Conservation (phyloP, 2,888 invertebrate genomes). For the Melieria picta region DNA sequence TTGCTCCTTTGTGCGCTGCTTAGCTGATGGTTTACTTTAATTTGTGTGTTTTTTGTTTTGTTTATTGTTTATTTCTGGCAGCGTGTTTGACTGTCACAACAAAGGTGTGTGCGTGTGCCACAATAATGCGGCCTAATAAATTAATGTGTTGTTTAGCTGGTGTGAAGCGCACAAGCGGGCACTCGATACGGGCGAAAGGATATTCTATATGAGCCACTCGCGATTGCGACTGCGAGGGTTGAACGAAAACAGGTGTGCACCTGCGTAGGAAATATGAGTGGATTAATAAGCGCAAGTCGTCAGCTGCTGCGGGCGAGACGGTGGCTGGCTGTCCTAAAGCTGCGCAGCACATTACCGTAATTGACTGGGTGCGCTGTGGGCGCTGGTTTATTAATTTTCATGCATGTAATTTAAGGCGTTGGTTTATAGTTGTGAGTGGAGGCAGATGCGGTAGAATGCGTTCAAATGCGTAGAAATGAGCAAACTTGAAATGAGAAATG, state of each 20-base stretch:
- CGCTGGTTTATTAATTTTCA: no score
- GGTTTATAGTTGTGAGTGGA: no score
- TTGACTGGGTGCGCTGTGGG: no score
- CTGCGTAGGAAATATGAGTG: no score
- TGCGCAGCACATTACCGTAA: no score
- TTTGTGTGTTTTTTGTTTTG: slow-evolving; percentile 3
- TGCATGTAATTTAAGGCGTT: no score
- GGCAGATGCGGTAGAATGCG: no score
- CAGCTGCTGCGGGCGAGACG: no score
- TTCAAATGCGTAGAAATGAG: no score
- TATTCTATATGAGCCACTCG: neutral
- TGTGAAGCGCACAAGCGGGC: neutral
- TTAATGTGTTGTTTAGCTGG: slow-evolving; percentile 21
- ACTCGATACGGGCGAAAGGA: neutral
- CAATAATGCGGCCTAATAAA: slow-evolving; percentile 26
- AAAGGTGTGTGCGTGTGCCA: slow-evolving; percentile 25
- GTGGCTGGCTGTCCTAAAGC: no score
- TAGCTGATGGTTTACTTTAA: slow-evolving; percentile 7
- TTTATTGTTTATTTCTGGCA: slow-evolving; percentile 41
- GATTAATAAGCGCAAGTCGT: no score
- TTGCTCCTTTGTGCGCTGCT: neutral
- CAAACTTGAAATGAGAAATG: no score
- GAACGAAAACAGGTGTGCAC: neutral
- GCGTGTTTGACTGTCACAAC: slow-evolving; percentile 56
- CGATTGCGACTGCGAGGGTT: neutral